Evolutionary conservation across 2,888 invertebrate species (phyloP), one percentile per base, ranked within the genome.

Genomic region (Melitaea athalia): DNA sequence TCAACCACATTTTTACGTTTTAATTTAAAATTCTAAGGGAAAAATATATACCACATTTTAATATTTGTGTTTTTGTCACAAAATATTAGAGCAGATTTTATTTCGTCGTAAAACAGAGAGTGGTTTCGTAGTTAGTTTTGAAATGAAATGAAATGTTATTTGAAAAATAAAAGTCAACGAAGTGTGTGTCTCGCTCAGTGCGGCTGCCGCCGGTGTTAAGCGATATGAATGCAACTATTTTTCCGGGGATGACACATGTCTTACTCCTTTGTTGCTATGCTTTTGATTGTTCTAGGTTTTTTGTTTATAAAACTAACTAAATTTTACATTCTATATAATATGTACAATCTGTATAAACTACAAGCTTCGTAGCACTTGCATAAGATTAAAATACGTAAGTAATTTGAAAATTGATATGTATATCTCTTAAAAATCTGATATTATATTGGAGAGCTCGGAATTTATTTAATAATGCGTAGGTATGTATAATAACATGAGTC

Each of bases 111-210:
- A 71, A 73, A 71, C 66, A 70, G 49, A 62, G 53, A 53, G 45
- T 55, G 61, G 61, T 61, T 59, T 57, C 42, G 60, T 64, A 63
- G 70, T 66, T 70, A 68, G 71, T 73, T 71, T 71, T 71, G 47
- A 64, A 72, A 69, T 67, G 47, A 64, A 72, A 69, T 67, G 53
- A 69, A 65, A 69, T 71, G 64, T 69, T 69, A 71, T 69, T 69
- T 69, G 59, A 66, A 71, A 70, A 68, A 72, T 69, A 69, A 69
- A 68, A 68, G 69, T 62, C 64, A 68, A 45, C 57, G 63, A 67
- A 63, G 69, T 70, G 69, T 70, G 60, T 66, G 66, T 68, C 55
- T 64, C 50, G 66, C 65, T 71, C 65, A 68, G 68, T 63, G 38
- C 63, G 59, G 64, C 60, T 60, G 62, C 67, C 64, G 62, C 59